Conservation (phyloP, 2,113 vertebrate genomes). For the Nettapus auritus region DNA sequence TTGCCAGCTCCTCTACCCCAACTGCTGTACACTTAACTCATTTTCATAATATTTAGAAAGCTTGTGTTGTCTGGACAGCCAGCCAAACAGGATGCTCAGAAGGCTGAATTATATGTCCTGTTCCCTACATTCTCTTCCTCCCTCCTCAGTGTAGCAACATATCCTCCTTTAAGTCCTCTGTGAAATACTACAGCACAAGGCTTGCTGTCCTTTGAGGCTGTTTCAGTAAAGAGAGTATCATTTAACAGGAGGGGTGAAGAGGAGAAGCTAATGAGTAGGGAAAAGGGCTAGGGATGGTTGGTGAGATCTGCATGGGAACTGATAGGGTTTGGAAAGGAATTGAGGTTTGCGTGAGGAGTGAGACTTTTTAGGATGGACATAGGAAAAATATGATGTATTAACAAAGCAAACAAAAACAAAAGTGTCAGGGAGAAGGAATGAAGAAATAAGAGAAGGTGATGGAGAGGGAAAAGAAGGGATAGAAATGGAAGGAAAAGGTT, state of each 20-base stretch:
- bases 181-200: background rate
- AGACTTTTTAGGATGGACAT: background rate
- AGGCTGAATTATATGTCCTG: background rate
- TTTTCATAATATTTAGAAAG: constrained; percentile 16
- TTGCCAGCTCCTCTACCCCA: background rate
- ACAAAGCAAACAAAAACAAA: background rate
- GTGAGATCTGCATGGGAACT: background rate
- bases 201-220: background rate
- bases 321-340: background rate
- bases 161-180: background rate
- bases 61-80: background rate
- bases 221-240: background rate
- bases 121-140: background rate
- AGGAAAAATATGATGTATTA: background rate
- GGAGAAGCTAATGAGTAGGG: background rate
- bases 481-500: background rate
- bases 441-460: background rate
- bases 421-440: background rate
- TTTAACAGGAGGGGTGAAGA: background rate
- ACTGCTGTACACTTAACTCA: background rate
- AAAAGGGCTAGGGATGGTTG: background rate
- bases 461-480: background rate
- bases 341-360: background rate
- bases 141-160: background rate
- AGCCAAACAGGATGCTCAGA: background rate